Evolutionary conservation across 2,113 vertebrate species (phyloP), one percentile per base, ranked within the genome.

Genomic region (Corvus hawaiiensis): DNA sequence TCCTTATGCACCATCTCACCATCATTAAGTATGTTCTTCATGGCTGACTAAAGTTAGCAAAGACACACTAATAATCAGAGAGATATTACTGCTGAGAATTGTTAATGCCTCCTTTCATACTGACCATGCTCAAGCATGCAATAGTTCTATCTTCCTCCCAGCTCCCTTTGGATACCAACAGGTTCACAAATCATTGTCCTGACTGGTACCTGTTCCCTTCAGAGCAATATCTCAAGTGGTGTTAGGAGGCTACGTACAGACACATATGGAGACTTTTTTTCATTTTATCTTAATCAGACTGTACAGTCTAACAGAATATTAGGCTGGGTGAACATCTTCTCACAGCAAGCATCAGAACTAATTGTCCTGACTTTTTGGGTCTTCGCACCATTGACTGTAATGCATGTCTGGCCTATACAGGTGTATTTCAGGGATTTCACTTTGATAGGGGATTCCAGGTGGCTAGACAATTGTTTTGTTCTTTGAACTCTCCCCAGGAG

Each of bases 31-130:
- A 32, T 37, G 67, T 64, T 94, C 85, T 96, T 96, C 87, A 95
- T 88, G 90, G 72, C 72, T 94, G 92, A 96, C 87, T 94, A 95
- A 93, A 92, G 94, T 93, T 91, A 95, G 82, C 52, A 88, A 84
- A 95, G 92, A 78, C 64, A 89, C n/a, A 44, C 55, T 68, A 83
- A 95, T 91, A 96, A 90, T 59, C 63, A 74, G 39, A 73, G 55
- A 74, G 52, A 37, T 67, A 86, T 94, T 88, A 72, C 67, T 74
- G 55, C 82, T 71, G 59, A 91, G 87, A 83, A 81, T 64, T 93
- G 67, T 77, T 93, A 94, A 86, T 80, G 75, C 33, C 35, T 88
- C 44, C 63, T 90, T 90, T 67, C 63, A 64, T 22, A 51, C 46
- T 91, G 87, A 52, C 75, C 63, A 52, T 51, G 59, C 49, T 82